Conservation (phyloP, 2,888 invertebrate genomes). For the Microctonus hyperodae region DNA sequence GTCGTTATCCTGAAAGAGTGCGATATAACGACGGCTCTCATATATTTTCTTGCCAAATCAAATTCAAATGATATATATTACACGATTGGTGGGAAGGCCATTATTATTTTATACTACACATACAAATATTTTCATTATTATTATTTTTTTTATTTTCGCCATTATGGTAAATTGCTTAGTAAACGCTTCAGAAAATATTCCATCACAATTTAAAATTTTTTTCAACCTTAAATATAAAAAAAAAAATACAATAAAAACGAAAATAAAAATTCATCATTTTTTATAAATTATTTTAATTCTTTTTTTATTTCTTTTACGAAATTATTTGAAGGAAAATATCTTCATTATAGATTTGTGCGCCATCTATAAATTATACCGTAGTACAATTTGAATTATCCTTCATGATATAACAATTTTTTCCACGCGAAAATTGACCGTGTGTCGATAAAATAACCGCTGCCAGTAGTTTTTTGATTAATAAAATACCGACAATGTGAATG, state of each 20-base stretch:
- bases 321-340: neutral
- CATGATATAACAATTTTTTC: neutral
- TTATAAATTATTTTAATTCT: neutral
- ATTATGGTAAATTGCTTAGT: slow-evolving; percentile 24
- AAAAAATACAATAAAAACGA: neutral
- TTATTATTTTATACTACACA: slow-evolving; percentile 22
- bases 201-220: neutral
- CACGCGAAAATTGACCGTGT: neutral
- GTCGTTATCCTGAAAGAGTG: slow-evolving; percentile 52
- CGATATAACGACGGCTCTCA: slow-evolving; percentile 43
- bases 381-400: neutral
- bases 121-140: slow-evolving; percentile 15
- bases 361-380: neutral
- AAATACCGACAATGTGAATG: neutral
- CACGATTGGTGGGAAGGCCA: slow-evolving; percentile 22
- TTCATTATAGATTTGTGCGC: neutral
- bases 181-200: slow-evolving; percentile 23
- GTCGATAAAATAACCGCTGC: neutral
- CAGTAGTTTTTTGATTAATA: neutral
- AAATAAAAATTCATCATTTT: neutral
- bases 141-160: neutral
- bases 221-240: neutral
- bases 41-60: slow-evolving; percentile 30
- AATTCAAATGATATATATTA: slow-evolving; percentile 39
- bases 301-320: neutral